phyloP scores from a whole-genome alignment of 1,140 invertebrate genomes.

The Latrodectus geometricus region DNA sequence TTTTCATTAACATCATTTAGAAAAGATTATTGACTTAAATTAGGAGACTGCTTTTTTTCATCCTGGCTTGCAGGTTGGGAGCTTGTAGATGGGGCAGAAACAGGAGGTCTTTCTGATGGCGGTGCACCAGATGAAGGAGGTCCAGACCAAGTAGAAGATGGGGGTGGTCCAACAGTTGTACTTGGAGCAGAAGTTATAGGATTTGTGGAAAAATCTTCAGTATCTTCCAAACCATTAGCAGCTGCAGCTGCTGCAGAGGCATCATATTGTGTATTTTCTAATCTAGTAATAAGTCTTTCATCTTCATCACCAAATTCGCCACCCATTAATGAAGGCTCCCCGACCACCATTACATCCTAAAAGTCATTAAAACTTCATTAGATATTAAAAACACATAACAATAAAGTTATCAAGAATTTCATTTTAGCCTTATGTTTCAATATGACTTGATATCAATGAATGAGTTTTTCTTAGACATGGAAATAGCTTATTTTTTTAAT shows the following conservation, averaged over 20 bases:
- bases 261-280: conserved; percentile 99
- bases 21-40: conserved; percentile 59
- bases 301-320: conserved; percentile 99
- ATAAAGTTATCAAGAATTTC: neutral
- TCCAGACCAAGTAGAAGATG: conserved; percentile 55
- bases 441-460: no score
- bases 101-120: conserved; percentile 46
- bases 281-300: conserved; percentile 94
- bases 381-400: neutral
- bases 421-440: neutral
- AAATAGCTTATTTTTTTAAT: no score
- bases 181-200: conserved; percentile 56
- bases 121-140: conserved; percentile 55
- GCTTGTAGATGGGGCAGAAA: conserved; percentile 49
- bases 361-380: conserved; percentile 26
- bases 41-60: conserved; percentile 62
- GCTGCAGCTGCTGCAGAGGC: conserved; percentile 67
- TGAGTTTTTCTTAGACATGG: no score
- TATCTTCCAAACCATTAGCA: conserved; percentile 65
- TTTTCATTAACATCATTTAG: conserved; percentile 14
- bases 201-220: conserved; percentile 63
- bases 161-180: conserved; percentile 54
- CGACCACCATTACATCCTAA: conserved; percentile 99
- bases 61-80: conserved; percentile 59
- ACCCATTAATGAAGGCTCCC: conserved; percentile 98